Conservation (phyloP, 2,888 invertebrate genomes). For the Drosophila rellima region DNA sequence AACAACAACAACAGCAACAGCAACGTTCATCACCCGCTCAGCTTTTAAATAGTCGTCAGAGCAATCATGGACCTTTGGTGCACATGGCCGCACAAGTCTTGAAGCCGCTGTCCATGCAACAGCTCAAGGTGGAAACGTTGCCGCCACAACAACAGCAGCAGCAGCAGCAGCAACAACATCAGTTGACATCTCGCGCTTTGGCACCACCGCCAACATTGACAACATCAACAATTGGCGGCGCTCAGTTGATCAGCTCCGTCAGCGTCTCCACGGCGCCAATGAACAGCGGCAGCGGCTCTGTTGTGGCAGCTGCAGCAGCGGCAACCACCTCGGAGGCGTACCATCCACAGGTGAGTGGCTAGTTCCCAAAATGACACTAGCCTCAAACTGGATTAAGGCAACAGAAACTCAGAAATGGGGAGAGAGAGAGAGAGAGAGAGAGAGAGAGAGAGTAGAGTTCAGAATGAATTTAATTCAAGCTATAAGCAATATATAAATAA, state of each 20-base stretch:
- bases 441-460: no score
- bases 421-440: no score
- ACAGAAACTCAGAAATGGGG: no score
- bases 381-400: no score
- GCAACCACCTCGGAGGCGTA: constrained; percentile 87
- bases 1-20: constrained; percentile 73
- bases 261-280: constrained; percentile 42
- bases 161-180: constrained; percentile 64
- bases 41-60: constrained; percentile 76
- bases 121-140: constrained; percentile 89
- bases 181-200: constrained; percentile 33
- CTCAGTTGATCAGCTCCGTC: constrained; percentile 41
- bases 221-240: constrained; percentile 21
- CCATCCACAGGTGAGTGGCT: constrained; percentile 89
- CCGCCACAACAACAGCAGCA: constrained; percentile 73
- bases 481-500: no score
- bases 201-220: constrained; percentile 36
- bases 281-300: constrained; percentile 26
- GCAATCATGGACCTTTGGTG: constrained; percentile 60
- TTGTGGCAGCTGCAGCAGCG: constrained; percentile 23
- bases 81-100: constrained; percentile 52
- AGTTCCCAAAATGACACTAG: constrained; percentile 10
- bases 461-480: no score
- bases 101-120: constrained; percentile 82
- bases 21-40: constrained; percentile 86